Base-by-base conservation (phyloP, 2,797 vertebrate genomes). In the Lerista edwardsae region DNA sequence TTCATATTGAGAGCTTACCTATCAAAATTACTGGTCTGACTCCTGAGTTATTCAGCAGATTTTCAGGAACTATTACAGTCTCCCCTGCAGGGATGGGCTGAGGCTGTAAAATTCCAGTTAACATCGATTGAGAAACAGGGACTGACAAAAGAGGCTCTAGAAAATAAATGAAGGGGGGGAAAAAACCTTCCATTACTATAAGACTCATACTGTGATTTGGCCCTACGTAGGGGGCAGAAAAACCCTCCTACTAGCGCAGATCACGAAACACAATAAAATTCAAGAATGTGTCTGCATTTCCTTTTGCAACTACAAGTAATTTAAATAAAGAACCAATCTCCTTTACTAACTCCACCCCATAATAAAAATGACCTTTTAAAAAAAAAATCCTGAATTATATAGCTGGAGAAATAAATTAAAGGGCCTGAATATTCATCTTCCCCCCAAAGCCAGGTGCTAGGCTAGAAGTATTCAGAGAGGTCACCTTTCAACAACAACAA, bases 11-110 rank as follows among this genome's bases (percentile, higher is more conserved):
- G 76, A 86, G 79, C 96, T 96, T 95, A 99, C 99, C 99, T 87
- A 99, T 99, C 87, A 99, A 97, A 94, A 99, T 98, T 94, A 99
- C 98, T 74, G 99, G 99, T 88, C 99, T 98, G 89, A 99, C 95
- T 92, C 98, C 98, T 0, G 97, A 98, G 87, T 96, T 97, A 97
- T 95, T 97, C 90, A 99, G 96, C 92, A 99, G 96, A 95, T 99
- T 99, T 97, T 99, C 98, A 29, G 99, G 98, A 91, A 99, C 96
- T 88, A 99, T 97, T 95, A 99, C 98, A 2, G 98, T 99, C 94
- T 99, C 98, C 92, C 98, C 98, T 61, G 97, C 97, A 76, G 97
- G 96, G 95, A 99, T 94, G n/a, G 98, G 97, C 65, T 98, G 98
- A 71, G 98, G 98, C 92, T 98, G 98, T 94, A 99, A 97, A 96